These are phyloP conservation scores for Nerophis lumbriciformis DNA, from an alignment of 2,113 vertebrate genomes.

Conservation along the genomic window DNA sequence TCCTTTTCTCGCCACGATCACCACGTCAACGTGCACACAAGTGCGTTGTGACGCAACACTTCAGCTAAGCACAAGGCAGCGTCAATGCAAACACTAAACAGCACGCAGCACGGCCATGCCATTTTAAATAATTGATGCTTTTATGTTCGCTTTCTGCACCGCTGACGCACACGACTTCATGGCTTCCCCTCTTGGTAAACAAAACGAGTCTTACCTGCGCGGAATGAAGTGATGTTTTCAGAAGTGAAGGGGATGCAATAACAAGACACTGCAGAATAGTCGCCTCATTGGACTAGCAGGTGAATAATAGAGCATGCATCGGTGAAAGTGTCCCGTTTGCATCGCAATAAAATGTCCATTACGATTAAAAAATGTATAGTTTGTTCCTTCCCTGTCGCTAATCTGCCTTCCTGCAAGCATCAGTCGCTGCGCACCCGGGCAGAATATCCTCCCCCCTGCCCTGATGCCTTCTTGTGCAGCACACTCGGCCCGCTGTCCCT, in stretches of 20 bases:
- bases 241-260: conserved; percentile 37
- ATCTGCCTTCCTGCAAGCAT: conserved; percentile 22
- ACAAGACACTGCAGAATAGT: conserved; percentile 33
- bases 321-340: conserved; percentile 15
- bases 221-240: conserved; percentile 16
- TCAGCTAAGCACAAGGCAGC: not conserved
- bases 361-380: conserved; percentile 10
- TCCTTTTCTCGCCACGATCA: too few species aligned
- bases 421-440: conserved; percentile 48
- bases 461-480: conserved; percentile 43
- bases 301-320: conserved; percentile 16
- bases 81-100: not conserved
- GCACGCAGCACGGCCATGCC: not conserved
- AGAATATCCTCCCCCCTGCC: conserved; percentile 40
- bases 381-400: not conserved
- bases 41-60: not conserved
- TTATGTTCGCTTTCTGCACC: conserved; percentile 8
- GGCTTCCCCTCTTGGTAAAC: too few species aligned
- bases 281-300: conserved; percentile 16
- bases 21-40: not conserved
- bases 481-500: conserved; percentile 17
- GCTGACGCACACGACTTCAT: not conserved
- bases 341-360: conserved; percentile 35
- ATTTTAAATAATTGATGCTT: conserved; percentile 5
- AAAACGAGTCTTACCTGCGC: conserved; percentile 45